phyloP scores from a whole-genome alignment of 1,140 invertebrate genomes.

The Drosophila trapezifrons region DNA sequence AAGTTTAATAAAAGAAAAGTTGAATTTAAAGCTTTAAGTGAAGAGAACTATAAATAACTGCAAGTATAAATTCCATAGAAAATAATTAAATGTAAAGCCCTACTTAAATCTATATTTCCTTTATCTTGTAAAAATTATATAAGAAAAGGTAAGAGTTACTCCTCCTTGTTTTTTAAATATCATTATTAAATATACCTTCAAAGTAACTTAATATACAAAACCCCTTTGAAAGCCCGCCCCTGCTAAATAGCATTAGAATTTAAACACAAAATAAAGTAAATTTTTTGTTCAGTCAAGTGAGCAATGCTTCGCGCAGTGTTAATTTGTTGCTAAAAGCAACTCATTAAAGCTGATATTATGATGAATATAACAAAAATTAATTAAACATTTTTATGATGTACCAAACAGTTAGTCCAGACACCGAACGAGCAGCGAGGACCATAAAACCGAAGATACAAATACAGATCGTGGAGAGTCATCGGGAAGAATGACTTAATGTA shows the following conservation, averaged over 20 bases:
- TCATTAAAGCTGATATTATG: conserved; percentile 49
- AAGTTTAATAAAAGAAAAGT: no score
- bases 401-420: conserved; percentile 44
- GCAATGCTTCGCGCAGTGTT: conserved; percentile 19
- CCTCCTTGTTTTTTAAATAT: background rate
- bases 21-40: no score
- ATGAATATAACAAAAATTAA: conserved; percentile 52
- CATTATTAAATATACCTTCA: background rate
- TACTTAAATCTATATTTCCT: no score
- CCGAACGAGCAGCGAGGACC: conserved; percentile 11
- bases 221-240: background rate
- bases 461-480: conserved; percentile 33
- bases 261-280: conserved; percentile 4
- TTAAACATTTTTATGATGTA: conserved; percentile 62
- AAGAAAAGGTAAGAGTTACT: no score
- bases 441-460: conserved; percentile 39
- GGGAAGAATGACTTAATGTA: conserved; percentile 39
- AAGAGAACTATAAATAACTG: no score
- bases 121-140: no score
- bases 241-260: conserved; percentile 10
- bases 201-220: background rate
- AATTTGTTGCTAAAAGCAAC: conserved; percentile 52
- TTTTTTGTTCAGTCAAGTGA: conserved; percentile 16
- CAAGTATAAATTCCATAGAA: no score
- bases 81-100: no score